phyloP scores from a whole-genome alignment of 2,797 vertebrate genomes.

The Cryptoblepharus egeriae region DNA sequence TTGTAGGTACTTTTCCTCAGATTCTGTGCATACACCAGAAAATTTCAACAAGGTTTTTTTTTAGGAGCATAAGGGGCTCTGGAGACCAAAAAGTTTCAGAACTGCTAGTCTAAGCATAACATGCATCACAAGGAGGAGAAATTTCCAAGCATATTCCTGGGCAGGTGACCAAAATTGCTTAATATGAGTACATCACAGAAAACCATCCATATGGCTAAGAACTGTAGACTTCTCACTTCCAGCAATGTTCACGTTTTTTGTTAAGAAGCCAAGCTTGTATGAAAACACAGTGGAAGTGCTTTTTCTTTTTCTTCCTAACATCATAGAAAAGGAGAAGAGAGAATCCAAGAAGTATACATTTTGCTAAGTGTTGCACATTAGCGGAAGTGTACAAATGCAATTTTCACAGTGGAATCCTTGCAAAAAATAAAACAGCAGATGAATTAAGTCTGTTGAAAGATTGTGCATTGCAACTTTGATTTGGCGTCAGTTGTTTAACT shows the following conservation, averaged over 20 bases:
- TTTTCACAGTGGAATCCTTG: background rate
- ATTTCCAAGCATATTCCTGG: background rate
- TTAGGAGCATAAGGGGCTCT: too few species aligned
- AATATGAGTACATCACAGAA: background rate
- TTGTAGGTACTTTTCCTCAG: too few species aligned
- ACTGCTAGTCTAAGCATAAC: background rate
- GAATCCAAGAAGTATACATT: background rate
- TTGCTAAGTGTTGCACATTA: background rate
- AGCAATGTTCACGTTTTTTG: background rate
- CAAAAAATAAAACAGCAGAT: background rate
- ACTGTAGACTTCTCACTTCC: too few species aligned
- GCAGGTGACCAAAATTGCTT: background rate
- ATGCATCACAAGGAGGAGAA: background rate
- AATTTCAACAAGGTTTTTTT: too few species aligned
- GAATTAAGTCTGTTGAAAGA: slow-evolving; percentile 7
- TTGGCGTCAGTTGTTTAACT: slow-evolving; percentile 31
- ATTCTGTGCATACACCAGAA: too few species aligned
- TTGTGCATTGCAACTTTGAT: slow-evolving; percentile 15
- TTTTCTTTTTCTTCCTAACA: background rate
- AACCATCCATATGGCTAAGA: too few species aligned
- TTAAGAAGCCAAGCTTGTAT: background rate
- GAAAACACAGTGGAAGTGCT: background rate
- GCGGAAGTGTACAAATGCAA: too few species aligned
- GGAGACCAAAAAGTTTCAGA: too few species aligned
- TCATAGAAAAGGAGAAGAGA: background rate